Base-by-base conservation (phyloP, 2,888 invertebrate species). In the Agonopterix arenella region DNA sequence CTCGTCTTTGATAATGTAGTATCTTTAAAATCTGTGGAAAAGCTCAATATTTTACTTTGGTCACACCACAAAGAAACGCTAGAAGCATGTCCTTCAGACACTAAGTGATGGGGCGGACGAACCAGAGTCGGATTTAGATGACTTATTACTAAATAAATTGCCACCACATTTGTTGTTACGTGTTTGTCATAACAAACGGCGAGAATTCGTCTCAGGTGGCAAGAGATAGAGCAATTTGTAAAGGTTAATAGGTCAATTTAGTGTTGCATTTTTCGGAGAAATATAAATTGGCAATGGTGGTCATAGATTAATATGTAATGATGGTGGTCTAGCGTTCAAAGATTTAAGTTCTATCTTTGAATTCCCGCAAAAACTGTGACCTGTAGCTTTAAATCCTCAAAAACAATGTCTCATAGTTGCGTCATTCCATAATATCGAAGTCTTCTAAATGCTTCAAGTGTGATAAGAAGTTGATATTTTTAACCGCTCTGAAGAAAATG, bases 41-140 rank as follows among this genome's bases (percentile, higher is more conserved):
- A 28, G 28, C 7, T 7, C 0, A 44, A 38, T 2, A 38, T 38
- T 10, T 40, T 40, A 37, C 37, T n/a, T 37, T 16, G 50, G 49
- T 60, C 72, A 10, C 67, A 63, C 62, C 68, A 55, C 61, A 64
- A 77, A 68, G 76, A 72, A 80, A 81, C 68, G 62, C 65, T 69
- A 76, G 70, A 67, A 55, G 59, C 72, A 62, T 76, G 78, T 80
- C 81, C 77, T 79, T 74, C 73, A 68, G 66, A 69, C 73, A 65
- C 68, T 79, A 83, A 81, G 75, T 75, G 77, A 72, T 73, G 70
- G 79, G 79, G 76, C 64, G 66, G 58, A 64, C 62, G 66, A 53
- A 54, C 59, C 83, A 84, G 85, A 70, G 76, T 71, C 76, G 84
- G 68, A 80, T 79, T 77, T 68, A 58, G 54, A 63, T 75, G 82